Conservation (phyloP, 2,888 invertebrate genomes). For the Lingula anatina region DNA sequence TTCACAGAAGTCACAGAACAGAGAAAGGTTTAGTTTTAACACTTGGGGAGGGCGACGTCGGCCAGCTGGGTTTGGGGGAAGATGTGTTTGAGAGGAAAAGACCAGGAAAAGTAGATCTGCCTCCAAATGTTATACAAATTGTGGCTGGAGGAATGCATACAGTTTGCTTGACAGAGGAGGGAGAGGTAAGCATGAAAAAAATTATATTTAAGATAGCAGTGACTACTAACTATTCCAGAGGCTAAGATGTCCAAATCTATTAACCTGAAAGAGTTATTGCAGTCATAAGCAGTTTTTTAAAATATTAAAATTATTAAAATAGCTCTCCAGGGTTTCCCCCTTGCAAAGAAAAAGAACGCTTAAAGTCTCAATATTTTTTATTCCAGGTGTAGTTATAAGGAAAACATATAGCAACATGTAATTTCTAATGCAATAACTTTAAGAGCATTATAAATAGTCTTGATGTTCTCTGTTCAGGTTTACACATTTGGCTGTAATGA, state of each 20-base stretch:
- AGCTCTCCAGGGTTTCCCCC: neutral
- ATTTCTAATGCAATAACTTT: no score
- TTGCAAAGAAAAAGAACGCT: neutral
- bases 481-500: slow-evolving; percentile 95
- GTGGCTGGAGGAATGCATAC: slow-evolving; percentile 95
- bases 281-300: no score
- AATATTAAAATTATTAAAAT: no score
- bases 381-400: neutral
- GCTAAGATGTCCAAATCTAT: no score
- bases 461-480: slow-evolving; percentile 63
- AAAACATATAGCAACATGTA: no score
- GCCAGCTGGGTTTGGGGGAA: slow-evolving; percentile 83
- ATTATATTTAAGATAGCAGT: no score
- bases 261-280: no score
- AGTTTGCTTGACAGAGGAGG: slow-evolving; percentile 70
- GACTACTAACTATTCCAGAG: no score
- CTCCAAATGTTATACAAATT: slow-evolving; percentile 43
- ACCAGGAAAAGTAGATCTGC: slow-evolving; percentile 64
- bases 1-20: slow-evolving; percentile 21
- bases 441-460: no score
- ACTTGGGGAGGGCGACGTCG: slow-evolving; percentile 84
- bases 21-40: slow-evolving; percentile 23
- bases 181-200: slow-evolving; percentile 74
- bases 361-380: neutral
- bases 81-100: slow-evolving; percentile 70